Evolutionary conservation across 2,888 invertebrate species (phyloP).

Genomic region (Hirtodrosophila histrioides): DNA sequence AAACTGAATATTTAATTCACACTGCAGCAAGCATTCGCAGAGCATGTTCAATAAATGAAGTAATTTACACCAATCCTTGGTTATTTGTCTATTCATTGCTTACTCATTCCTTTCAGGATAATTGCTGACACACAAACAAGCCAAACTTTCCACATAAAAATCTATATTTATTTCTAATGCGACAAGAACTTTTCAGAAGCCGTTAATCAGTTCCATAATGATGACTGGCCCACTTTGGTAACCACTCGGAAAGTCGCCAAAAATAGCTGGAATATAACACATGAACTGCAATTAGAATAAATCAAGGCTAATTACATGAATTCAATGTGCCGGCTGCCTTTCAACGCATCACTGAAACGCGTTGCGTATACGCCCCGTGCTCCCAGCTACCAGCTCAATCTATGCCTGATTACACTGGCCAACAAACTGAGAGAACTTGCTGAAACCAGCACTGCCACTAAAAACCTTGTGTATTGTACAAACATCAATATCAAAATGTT

Average conservation of each 20-base stretch:
- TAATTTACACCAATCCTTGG: conserved; percentile 69
- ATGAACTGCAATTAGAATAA: conserved; percentile 28
- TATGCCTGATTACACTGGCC: conserved; percentile 17
- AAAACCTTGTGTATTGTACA: no score
- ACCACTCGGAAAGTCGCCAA: conserved; percentile 19
- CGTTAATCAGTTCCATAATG: conserved; percentile 14
- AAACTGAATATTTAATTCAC: conserved; percentile 55
- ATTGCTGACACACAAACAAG: not conserved
- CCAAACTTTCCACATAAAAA: conserved; percentile 33
- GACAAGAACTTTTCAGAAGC: not conserved
- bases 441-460: no score
- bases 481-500: no score
- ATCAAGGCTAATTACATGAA: conserved; percentile 47
- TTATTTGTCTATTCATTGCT: not conserved
- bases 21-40: conserved; percentile 9
- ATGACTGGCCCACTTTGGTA: conserved; percentile 45
- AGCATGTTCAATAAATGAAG: conserved; percentile 72
- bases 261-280: conserved; percentile 17
- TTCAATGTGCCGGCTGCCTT: conserved; percentile 5
- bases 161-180: conserved; percentile 17
- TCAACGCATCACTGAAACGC: conserved; percentile 1
- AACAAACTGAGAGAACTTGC: no score
- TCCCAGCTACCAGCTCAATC: conserved; percentile 17
- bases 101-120: not conserved
- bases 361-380: conserved; percentile 34